Evolutionary conservation across 2,113 vertebrate genomes (phyloP).

Genomic region (Triplophysa dalaica): DNA sequence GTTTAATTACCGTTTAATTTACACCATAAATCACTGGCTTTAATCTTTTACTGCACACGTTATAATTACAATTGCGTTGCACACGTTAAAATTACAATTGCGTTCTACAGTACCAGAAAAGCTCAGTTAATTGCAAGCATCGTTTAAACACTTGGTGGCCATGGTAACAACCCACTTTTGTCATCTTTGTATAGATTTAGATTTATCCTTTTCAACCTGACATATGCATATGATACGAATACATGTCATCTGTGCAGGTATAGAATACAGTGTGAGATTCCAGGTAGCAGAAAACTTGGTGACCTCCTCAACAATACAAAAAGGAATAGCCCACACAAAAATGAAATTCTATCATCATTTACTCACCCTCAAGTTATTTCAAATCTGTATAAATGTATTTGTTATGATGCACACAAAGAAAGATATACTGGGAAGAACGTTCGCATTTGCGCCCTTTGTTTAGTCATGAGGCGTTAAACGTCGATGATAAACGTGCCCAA

Average conservation of each 20-base stretch:
- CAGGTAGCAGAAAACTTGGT: neutral
- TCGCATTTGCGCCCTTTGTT: too few relatives aligned
- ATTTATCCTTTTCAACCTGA: neutral
- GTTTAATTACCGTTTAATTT: constrained; percentile 44
- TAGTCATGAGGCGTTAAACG: too few relatives aligned
- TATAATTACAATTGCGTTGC: constrained; percentile 41
- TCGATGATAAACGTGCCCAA: too few relatives aligned
- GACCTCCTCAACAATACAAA: too few relatives aligned
- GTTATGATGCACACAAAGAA: too few relatives aligned
- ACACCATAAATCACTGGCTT: constrained; percentile 36
- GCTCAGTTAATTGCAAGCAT: constrained; percentile 49
- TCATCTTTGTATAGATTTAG: neutral
- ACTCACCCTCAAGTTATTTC: too few relatives aligned
- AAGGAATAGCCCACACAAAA: too few relatives aligned
- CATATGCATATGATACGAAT: neutral
- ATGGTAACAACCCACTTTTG: constrained; percentile 39
- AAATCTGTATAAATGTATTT: too few relatives aligned
- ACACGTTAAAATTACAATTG: constrained; percentile 43
- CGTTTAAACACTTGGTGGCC: constrained; percentile 45
- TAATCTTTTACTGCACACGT: constrained; percentile 33
- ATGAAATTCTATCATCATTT: too few relatives aligned
- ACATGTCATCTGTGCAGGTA: neutral
- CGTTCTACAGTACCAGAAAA: constrained; percentile 40
- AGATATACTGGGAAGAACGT: too few relatives aligned
- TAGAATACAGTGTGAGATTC: neutral